phyloP scores from a whole-genome alignment of 2,797 vertebrate species.

The Premnoplex brunnescens region DNA sequence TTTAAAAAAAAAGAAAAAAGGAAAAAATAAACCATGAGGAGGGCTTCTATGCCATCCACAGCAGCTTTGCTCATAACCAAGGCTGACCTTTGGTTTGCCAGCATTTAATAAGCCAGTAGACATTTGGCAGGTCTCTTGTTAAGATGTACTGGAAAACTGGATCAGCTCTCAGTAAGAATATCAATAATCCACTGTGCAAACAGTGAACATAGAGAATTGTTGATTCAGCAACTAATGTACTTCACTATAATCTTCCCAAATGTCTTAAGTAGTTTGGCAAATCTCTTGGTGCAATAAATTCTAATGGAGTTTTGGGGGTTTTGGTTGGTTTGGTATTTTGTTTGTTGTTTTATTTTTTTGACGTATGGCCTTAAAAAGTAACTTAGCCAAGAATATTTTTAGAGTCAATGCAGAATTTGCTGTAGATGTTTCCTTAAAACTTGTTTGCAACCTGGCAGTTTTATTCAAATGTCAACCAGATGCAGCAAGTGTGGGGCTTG shows the following conservation, averaged over 20 bases:
- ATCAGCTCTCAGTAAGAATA: constrained; percentile 37
- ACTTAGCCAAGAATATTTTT: constrained; percentile 48
- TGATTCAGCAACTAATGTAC: constrained; percentile 58
- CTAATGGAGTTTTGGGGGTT: neutral
- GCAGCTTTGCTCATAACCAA: neutral
- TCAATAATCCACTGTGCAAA: constrained; percentile 53
- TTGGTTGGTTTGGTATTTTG: no score
- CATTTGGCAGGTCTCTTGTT: constrained; percentile 32
- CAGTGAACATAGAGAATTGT: constrained; percentile 46
- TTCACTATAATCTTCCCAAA: constrained; percentile 65
- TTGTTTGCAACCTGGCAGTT: constrained; percentile 68
- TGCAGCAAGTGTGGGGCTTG: constrained; percentile 40
- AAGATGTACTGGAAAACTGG: constrained; percentile 54
- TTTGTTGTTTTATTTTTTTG: neutral
- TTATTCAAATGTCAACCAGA: constrained; percentile 76
- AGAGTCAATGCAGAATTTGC: constrained; percentile 35
- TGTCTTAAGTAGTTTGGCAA: constrained; percentile 69
- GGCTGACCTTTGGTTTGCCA: constrained; percentile 42
- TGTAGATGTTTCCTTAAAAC: constrained; percentile 61
- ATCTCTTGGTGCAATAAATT: constrained; percentile 71
- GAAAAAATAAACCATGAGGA: neutral
- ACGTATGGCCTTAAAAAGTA: constrained; percentile 62
- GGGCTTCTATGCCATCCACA: neutral
- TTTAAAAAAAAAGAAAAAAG: neutral
- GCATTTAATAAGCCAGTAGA: constrained; percentile 44